Base-by-base conservation (phyloP, 2,797 vertebrate species). In the Danio aesculapii region DNA sequence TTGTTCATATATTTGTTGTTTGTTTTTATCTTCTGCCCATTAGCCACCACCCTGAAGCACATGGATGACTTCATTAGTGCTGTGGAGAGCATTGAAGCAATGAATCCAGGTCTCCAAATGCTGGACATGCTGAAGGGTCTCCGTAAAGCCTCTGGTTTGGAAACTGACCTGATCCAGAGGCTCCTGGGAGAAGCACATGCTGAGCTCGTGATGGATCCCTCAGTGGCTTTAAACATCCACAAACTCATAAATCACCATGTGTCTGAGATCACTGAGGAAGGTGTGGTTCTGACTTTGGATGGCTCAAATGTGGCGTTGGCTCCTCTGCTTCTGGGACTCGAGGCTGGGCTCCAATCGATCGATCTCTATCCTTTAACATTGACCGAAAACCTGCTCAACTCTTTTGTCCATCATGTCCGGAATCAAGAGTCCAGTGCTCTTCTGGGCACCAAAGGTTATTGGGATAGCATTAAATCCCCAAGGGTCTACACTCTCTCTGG, bases 271-370 rank as follows among this genome's bases (percentile, higher is more conserved):
- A 81, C 39, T 9, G 90, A 87, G 70, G 82, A 83, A 0, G 95
- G 97, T 0, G 94, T 94, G 6, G 92, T 97, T 21, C 86, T 98
- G 84, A 93, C 93, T 0, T 85, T 93, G 0, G 97, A 98, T 1
- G 97, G 97, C 58, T 96, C 95, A 21, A 96, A 95, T 0, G 93
- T 98, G 1, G 92, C 96, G 0, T 87, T 97, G 0, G 72, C 46
- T 0, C 96, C 96, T 0, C 88, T 98, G 17, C 82, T 98, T 0
- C 86, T 90, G 0, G 95, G 96, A 46, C 61, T 98, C 0, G 92
- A 95, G 71, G 94, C 90, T 0, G 95, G 95, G 1, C 81, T 95
- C 17, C 90, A 86, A 21, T 82, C 74, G 19, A 83, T 46, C 57
- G 86, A 83, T 10, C 87, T 93, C 21, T 88, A 92, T 6, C 89